Evolutionary conservation across 92 coral and sea anemone genomes (phyloP).

Genomic region (Actinernus sp.): DNA sequence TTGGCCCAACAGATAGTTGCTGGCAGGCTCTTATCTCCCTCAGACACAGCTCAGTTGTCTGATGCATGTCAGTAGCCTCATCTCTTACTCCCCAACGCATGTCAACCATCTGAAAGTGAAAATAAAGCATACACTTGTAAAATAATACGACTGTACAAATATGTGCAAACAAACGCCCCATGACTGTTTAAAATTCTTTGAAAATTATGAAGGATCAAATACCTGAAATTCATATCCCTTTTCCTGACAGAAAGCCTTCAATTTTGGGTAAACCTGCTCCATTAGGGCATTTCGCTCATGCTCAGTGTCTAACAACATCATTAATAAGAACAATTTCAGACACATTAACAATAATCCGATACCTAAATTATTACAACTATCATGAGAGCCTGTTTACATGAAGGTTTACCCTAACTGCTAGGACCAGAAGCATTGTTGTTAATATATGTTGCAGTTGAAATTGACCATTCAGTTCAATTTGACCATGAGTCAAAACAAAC

Average conservation of each 20-base stretch:
- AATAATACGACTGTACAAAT: too few relatives aligned
- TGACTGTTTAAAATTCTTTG: not conserved
- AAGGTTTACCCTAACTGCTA: too few relatives aligned
- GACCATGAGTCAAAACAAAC: too few relatives aligned
- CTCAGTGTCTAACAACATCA: slow-evolving; percentile 59
- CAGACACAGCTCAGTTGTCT: slow-evolving; percentile 81
- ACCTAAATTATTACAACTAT: too few relatives aligned
- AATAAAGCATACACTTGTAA: too few relatives aligned
- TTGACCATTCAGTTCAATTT: too few relatives aligned
- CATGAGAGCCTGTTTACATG: too few relatives aligned
- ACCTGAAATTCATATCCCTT: slow-evolving; percentile 92
- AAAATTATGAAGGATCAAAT: not conserved
- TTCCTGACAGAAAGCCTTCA: slow-evolving; percentile 68
- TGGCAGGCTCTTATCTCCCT: slow-evolving; percentile 90
- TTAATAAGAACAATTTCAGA: not conserved
- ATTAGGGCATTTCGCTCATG: slow-evolving; percentile 88
- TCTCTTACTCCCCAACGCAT: slow-evolving; percentile 98
- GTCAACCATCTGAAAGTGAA: slow-evolving; percentile 91
- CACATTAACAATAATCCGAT: not conserved
- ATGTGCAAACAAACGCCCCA: too few relatives aligned
- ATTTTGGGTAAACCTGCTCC: slow-evolving; percentile 83
- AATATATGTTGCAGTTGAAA: too few relatives aligned
- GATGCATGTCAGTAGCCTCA: slow-evolving; percentile 79
- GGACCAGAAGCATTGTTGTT: too few relatives aligned
- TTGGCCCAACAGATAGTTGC: slow-evolving; percentile 89